These are phyloP conservation scores for Cyphomyrus plagiostoma DNA, from an alignment of 2,113 vertebrate species.

Conservation along the genomic window DNA sequence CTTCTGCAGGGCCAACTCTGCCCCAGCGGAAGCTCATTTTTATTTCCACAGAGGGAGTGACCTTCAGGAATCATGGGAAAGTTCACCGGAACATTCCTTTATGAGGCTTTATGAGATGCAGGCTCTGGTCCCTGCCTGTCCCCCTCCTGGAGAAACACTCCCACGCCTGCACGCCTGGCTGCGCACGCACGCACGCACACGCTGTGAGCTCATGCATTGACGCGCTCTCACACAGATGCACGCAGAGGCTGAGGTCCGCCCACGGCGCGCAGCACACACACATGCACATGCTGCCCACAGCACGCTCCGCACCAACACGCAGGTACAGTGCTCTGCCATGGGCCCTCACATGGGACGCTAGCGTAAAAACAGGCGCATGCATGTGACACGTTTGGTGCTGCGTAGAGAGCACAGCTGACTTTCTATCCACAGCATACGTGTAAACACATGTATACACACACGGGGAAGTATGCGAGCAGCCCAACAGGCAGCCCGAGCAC, in stretches of 20 bases:
- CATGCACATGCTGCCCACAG: not conserved
- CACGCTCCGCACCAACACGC: not conserved
- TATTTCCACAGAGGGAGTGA: not conserved
- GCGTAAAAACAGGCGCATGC: not conserved
- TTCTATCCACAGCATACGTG: not conserved
- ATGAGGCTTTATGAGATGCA: constrained; percentile 3
- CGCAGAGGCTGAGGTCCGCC: not conserved
- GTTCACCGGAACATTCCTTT: not conserved
- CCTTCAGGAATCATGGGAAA: constrained; percentile 3
- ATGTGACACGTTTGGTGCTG: not conserved
- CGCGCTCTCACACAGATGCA: not conserved
- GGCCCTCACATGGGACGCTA: not conserved
- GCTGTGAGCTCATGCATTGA: constrained; percentile 2
- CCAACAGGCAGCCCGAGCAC: constrained; percentile 13
- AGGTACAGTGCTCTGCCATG: not conserved
- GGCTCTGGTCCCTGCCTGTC: constrained; percentile 41
- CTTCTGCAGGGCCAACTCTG: not conserved
- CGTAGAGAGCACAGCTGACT: not conserved
- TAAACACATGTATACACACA: constrained; percentile 14
- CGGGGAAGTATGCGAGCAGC: constrained; percentile 18
- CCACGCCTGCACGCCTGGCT: constrained; percentile 30
- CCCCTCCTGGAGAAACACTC: constrained; percentile 23
- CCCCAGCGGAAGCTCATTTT: not conserved
- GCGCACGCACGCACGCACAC: constrained; percentile 9
- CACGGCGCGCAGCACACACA: not conserved